Evolutionary conservation across 53 echinoderm and acorn worm genomes (phyloP), one percentile per base, ranked within the genome.

Genomic region (Apostichopus leukothele): DNA sequence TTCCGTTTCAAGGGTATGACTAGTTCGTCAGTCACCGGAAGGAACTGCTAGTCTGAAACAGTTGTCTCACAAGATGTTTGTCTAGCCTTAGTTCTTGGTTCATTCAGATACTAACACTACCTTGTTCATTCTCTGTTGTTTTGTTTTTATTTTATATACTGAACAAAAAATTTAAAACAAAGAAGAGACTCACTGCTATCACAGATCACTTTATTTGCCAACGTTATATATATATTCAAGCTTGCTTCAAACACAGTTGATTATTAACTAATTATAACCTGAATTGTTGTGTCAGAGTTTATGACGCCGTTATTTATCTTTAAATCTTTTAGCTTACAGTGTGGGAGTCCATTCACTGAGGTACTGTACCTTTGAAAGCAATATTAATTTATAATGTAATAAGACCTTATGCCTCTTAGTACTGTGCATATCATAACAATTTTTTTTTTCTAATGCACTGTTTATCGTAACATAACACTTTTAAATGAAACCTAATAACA

Each of bases 281-380:
- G 39, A 27, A 77, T 26, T 51, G 50, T 77, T 77, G 77, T 77
- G 77, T 77, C 9, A 39, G 77, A 18, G 18, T 26, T 77, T 77
- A 77, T 25, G 77, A 74, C 74, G 7, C 74, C 18, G 77, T 77
- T 51, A 81, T 81, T 81, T 81, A 55, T 59, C 59, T 81, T 81
- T 23, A 81, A 51, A 39, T 39, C 55, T 57, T 81, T 54, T 59
- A 81, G 81, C 81, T 81, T 81, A 81, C 81, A 81, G 81, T 81
- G 12, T 81, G 81, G 81, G 81, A 81, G 23, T 54, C 81, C 81
- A 81, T 54, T 81, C 22, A 54, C 6, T 54, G 55, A 81, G 81
- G 81, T 81, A 81, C 55, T 16, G 71, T 71, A 71, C 71, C 71
- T 19, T 71, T 71, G 71, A 71, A 57, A 14, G 18, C 13, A 71